Conservation (phyloP, 1,140 invertebrate species). For the Oppia nitens region DNA sequence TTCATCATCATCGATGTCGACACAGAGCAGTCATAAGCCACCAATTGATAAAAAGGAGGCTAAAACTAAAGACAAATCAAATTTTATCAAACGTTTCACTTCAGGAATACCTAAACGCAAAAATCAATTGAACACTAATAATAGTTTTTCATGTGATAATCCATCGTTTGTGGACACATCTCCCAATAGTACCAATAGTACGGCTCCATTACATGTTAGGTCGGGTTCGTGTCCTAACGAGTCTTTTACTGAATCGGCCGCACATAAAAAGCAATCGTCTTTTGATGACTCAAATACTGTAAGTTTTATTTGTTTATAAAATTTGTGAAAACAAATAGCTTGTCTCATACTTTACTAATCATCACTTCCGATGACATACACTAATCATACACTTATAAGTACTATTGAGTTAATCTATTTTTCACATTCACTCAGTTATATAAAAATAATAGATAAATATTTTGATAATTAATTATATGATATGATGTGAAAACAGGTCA, state of each 20-base stretch:
- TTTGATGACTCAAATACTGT: constrained; percentile 4
- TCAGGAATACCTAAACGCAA: neutral
- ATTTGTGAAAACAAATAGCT: no score
- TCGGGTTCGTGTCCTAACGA: constrained; percentile 79
- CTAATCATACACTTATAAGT: no score
- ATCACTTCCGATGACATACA: no score
- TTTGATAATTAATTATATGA: no score
- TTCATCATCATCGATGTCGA: neutral
- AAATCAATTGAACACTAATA: constrained; percentile 31
- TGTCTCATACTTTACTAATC: no score
- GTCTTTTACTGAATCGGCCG: constrained; percentile 41
- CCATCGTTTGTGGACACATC: constrained; percentile 54
- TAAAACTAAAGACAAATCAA: constrained; percentile 30
- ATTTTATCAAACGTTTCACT: constrained; percentile 23
- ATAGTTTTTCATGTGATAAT: constrained; percentile 57
- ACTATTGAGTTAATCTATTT: no score
- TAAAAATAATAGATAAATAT: no score
- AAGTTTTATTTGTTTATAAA: no score
- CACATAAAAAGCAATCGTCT: constrained; percentile 16
- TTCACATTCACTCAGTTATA: no score
- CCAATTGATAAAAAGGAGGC: constrained; percentile 11
- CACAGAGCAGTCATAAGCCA: constrained; percentile 9
- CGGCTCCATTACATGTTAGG: constrained; percentile 45
- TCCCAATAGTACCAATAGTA: constrained; percentile 12
- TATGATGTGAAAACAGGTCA: neutral